A percentile compares a stretch with the other conserved stretches of the same genome.
These are phyloP conservation scores for Athetis lepigone DNA, from an alignment of 2,888 invertebrate species.

Conservation along the genomic window DNA sequence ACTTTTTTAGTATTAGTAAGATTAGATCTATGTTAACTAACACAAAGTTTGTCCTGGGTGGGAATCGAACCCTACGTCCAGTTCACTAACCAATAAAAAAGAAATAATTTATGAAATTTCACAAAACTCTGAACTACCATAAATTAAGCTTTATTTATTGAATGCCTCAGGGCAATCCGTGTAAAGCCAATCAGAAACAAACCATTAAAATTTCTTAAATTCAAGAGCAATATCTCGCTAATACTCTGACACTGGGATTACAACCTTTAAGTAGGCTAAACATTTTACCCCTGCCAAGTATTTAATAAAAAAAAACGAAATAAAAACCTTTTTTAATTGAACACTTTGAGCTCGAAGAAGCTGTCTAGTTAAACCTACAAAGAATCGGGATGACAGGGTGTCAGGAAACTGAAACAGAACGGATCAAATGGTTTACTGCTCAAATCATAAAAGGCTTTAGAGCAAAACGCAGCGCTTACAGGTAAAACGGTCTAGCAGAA, in stretches of 20 bases:
- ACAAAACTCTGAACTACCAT: too few species aligned
- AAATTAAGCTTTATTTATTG: too few species aligned
- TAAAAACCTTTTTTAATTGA: not conserved
- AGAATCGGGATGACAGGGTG: not conserved
- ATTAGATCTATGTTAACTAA: too few species aligned
- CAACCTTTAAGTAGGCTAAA: not conserved
- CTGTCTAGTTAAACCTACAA: not conserved
- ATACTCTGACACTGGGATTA: not conserved
- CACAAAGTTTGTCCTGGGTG: too few species aligned
- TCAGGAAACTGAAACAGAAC: not conserved
- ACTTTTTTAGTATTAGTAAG: too few species aligned
- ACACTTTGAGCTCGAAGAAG: constrained; percentile 9
- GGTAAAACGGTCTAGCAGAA: not conserved
- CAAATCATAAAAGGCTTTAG: not conserved
- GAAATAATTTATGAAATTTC: too few species aligned
- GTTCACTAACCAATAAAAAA: too few species aligned
- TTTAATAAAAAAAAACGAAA: not conserved
- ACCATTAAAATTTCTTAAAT: too few species aligned
- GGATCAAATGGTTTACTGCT: not conserved
- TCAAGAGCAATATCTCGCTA: too few species aligned
- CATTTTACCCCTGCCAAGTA: not conserved
- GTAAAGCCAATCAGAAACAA: not conserved
- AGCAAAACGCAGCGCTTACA: not conserved
- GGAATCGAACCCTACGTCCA: too few species aligned
- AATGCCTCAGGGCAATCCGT: too few species aligned